Base-by-base conservation (phyloP, 2,797 vertebrate species). In the Cryptoblepharus egeriae region DNA sequence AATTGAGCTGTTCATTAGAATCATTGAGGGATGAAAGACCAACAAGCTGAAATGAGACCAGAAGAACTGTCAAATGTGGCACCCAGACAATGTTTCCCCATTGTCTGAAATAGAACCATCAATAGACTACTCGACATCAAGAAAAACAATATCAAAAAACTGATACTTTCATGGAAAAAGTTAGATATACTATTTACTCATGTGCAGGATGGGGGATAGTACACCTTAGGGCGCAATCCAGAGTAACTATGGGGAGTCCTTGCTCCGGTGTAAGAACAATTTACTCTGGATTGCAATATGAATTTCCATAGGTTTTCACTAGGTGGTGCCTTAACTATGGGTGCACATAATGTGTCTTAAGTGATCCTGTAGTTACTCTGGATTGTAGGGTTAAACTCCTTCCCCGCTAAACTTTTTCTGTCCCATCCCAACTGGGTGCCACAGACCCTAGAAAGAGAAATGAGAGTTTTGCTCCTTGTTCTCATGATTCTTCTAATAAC, bases 1-100 rank as follows among this genome's bases (percentile, higher is more conserved):
- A 3, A 52, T 13, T 84, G 75, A 87, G 37, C 32, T 78, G 68
- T 80, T 72, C 45, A 57, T 72, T 82, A 72, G 52, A 87, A 82
- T 5, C 1, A 77, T 13, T 12, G 26, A 42, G 24, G 13, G 12
- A 15, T 39, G 74, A 63, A 77, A 79, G 28, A 76, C 24, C 64
- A 0, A 74, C 0, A 6, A 68, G 52, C 16, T 64, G 22, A 52
- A 52, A 76, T 10, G 15, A 68, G 45, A n/a, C 75, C 65, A 69
- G 65, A 68, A 73, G 32, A 77, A 35, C 5, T 75, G 42, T 39
- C 49, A 64, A 80, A 39, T 80, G 61, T 30, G 52, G 61, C n/a
- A n/a, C n/a, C n/a, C n/a, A n/a, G n/a, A n/a, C n/a, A n/a, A n/a
- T 52, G 37, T 84, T 75, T n/a, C 20, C 55, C 57, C 77, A n/a